Conservation (phyloP, 2,888 invertebrate genomes). For the Nineta flava region DNA sequence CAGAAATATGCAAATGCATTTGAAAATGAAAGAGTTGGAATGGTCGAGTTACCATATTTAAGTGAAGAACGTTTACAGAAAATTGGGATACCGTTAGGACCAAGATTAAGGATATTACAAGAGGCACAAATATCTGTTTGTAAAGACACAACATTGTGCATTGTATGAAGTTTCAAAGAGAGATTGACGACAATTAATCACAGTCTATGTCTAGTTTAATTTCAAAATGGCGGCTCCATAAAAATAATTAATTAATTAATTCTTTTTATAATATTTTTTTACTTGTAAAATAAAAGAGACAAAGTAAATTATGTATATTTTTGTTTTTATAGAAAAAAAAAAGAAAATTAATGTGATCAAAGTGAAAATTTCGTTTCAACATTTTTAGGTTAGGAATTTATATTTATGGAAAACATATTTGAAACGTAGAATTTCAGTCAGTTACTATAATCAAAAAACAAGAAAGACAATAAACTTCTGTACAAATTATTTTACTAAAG, state of each 20-base stretch:
- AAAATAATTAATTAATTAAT: background rate
- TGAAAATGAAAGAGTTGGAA: slow-evolving; percentile 74
- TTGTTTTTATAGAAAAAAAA: no score
- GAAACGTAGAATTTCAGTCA: no score
- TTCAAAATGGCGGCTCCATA: slow-evolving; percentile 4
- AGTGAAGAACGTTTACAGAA: slow-evolving; percentile 77
- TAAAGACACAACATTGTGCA: slow-evolving; percentile 46
- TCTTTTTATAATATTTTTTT: background rate
- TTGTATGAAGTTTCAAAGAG: slow-evolving; percentile 29
- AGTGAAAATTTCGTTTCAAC: no score
- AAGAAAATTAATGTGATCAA: no score
- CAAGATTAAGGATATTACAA: slow-evolving; percentile 71
- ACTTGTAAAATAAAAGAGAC: background rate
- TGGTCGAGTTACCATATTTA: slow-evolving; percentile 80
- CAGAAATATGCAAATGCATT: slow-evolving; percentile 77
- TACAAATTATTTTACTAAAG: no score
- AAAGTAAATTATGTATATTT: background rate
- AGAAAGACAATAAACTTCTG: no score
- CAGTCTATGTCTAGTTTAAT: background rate
- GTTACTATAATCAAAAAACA: no score
- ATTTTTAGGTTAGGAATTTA: no score
- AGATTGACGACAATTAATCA: no score
- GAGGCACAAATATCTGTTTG: slow-evolving; percentile 58
- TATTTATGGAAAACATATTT: no score
- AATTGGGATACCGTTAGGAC: slow-evolving; percentile 81